phyloP scores from a whole-genome alignment of 2,797 vertebrate genomes.

The Amblyraja radiata region DNA sequence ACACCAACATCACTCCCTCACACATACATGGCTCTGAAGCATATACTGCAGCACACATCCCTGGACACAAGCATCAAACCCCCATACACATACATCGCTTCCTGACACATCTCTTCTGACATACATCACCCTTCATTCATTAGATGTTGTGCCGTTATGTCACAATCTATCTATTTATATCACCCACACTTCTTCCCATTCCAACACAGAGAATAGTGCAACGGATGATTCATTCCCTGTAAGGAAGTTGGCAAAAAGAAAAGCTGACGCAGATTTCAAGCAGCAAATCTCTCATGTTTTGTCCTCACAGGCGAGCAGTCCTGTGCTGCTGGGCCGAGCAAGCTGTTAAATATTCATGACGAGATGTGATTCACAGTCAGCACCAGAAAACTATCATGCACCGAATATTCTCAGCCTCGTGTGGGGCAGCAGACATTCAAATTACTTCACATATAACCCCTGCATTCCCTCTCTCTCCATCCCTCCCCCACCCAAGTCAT shows the following conservation, averaged over 20 bases:
- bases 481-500: too few species aligned
- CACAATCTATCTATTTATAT: not conserved
- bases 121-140: not conserved
- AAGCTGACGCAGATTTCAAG: not conserved
- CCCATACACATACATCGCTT: not conserved
- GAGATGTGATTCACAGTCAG: not conserved
- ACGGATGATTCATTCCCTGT: not conserved
- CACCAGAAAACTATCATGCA: not conserved
- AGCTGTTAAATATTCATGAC: conserved; percentile 7
- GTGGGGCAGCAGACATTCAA: not conserved
- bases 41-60: not conserved
- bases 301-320: not conserved
- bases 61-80: not conserved
- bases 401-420: too few species aligned
- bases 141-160: not conserved
- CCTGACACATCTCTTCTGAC: not conserved
- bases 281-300: not conserved
- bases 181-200: not conserved
- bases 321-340: not conserved
- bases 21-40: not conserved
- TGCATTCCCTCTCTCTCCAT: too few species aligned
- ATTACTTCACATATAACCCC: too few species aligned
- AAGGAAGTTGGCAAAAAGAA: not conserved
- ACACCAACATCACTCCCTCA: not conserved
- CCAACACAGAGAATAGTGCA: not conserved